Evolutionary conservation across 2,888 invertebrate genomes (phyloP).

Genomic region (Brachyopa scutellaris): DNA sequence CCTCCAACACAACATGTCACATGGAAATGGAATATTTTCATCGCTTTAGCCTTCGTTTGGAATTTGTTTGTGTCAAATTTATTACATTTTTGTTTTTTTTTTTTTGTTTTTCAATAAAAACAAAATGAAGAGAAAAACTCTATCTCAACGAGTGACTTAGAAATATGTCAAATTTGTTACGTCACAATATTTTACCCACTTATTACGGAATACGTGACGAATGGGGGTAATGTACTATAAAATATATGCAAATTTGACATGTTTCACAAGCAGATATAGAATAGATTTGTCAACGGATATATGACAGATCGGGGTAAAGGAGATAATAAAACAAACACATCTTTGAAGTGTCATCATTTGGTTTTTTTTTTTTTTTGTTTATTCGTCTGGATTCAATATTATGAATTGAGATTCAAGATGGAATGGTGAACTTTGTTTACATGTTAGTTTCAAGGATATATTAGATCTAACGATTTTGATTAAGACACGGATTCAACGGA

Average conservation of each 20-base stretch:
- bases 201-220: constrained; percentile 46
- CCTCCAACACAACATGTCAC: not conserved
- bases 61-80: constrained; percentile 1
- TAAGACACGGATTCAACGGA: too few relatives aligned
- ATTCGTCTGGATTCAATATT: too few relatives aligned
- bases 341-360: too few relatives aligned
- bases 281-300: constrained; percentile 16
- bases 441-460: too few relatives aligned
- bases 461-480: too few relatives aligned
- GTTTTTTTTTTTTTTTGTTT: too few relatives aligned
- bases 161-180: constrained; percentile 14
- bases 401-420: too few relatives aligned
- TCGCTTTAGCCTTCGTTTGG: not conserved
- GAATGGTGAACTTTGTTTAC: too few relatives aligned
- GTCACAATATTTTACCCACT: constrained; percentile 20
- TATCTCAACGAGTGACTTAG: not conserved
- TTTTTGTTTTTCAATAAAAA: not conserved
- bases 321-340: too few relatives aligned
- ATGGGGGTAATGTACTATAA: constrained; percentile 34
- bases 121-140: not conserved
- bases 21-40: constrained; percentile 11
- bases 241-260: constrained; percentile 38
- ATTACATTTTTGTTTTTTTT: constrained; percentile 4
- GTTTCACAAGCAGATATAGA: constrained; percentile 4
- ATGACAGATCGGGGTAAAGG: too few relatives aligned